phyloP scores from a whole-genome alignment of 2,113 vertebrate species.

The Solenodon paradoxus region DNA sequence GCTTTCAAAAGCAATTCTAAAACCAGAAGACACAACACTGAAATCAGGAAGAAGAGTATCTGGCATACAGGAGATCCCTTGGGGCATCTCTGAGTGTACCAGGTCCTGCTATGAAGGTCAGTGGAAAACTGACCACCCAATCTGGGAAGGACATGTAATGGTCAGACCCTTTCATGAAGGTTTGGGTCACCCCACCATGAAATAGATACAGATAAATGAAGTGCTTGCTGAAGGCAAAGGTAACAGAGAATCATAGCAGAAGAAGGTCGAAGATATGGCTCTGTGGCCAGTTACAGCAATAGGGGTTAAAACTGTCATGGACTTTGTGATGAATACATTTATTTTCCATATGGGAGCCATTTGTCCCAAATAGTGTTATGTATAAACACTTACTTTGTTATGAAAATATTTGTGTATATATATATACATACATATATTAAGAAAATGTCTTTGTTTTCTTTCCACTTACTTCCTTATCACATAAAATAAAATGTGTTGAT shows the following conservation, averaged over 20 bases:
- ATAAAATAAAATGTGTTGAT: not conserved
- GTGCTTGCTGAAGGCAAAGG: not conserved
- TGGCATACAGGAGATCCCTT: not conserved
- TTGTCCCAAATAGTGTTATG: not conserved
- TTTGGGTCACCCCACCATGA: not conserved
- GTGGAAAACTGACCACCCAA: not conserved
- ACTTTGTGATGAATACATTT: not conserved
- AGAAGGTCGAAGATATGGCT: not conserved
- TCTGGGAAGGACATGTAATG: not conserved
- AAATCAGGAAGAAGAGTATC: not conserved
- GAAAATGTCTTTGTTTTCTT: not conserved
- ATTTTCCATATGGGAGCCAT: not conserved
- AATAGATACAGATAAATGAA: not conserved
- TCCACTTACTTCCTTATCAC: not conserved
- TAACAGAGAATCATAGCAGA: not conserved
- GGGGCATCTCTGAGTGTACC: not conserved
- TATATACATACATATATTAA: not conserved
- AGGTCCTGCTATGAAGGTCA: not conserved
- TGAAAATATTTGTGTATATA: not conserved
- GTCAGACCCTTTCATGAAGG: not conserved
- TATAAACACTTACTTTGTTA: not conserved
- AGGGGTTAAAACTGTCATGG: not conserved
- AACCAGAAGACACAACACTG: not conserved
- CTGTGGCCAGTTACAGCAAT: not conserved
- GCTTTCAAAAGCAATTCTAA: not conserved